Conservation (phyloP, 2,797 vertebrate genomes). For the Poeciliopsis gracilis region DNA sequence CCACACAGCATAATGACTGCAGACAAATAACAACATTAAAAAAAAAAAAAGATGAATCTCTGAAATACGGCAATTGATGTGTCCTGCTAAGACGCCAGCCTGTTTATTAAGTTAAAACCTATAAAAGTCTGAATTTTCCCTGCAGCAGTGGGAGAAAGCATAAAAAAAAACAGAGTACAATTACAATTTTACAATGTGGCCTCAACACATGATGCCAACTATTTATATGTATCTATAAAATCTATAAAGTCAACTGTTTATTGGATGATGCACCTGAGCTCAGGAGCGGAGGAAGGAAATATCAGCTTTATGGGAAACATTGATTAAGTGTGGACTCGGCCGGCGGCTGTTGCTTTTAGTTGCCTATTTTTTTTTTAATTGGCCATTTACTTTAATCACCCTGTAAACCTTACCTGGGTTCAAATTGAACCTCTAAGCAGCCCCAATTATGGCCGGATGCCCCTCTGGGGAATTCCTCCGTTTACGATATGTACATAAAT, state of each 20-base stretch:
- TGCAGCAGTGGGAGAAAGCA: conserved; percentile 29
- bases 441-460: conserved; percentile 58
- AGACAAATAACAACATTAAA: conserved; percentile 38
- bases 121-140: conserved; percentile 62
- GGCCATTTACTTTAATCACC: conserved; percentile 80
- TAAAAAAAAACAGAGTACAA: conserved; percentile 19
- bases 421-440: conserved; percentile 67
- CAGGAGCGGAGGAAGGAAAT: conserved; percentile 65
- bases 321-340: conserved; percentile 78
- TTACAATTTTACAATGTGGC: conserved; percentile 65
- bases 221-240: conserved; percentile 53
- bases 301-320: conserved; percentile 75
- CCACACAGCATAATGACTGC: conserved; percentile 61
- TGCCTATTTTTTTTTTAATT: conserved; percentile 75
- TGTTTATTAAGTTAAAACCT: conserved; percentile 5
- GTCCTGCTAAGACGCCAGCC: conserved; percentile 27
- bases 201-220: conserved; percentile 51
- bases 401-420: conserved; percentile 72
- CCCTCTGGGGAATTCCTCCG: conserved; percentile 48
- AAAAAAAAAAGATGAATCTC: conserved; percentile 10
- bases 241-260: conserved; percentile 65
- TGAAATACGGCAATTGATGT: conserved; percentile 34
- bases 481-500: conserved; percentile 37
- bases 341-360: conserved; percentile 59
- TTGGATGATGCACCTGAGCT: conserved; percentile 70